These are phyloP conservation scores for Microtus montanus DNA, from an alignment of 2,113 vertebrate species.

Conservation along the genomic window DNA sequence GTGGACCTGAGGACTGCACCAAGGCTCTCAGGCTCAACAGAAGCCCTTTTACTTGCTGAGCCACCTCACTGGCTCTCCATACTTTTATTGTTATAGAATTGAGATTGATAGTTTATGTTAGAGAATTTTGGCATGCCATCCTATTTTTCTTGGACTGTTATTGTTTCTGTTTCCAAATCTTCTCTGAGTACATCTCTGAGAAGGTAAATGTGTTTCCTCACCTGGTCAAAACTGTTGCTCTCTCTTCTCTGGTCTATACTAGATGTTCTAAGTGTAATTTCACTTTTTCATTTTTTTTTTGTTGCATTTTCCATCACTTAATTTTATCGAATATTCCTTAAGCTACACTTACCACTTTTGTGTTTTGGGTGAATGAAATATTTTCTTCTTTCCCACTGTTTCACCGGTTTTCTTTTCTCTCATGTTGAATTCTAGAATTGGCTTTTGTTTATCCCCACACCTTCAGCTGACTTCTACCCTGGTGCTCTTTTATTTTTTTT, in stretches of 20 bases:
- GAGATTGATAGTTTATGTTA: neutral
- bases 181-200: neutral
- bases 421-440: neutral
- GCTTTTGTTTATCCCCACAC: neutral
- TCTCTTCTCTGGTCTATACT: neutral
- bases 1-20: neutral
- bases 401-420: neutral
- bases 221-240: neutral
- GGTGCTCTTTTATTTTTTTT: neutral
- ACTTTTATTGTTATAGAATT: neutral
- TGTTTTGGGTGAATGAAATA: neutral
- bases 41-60: too few relatives aligned
- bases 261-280: neutral
- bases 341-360: neutral
- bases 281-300: neutral
- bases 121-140: neutral
- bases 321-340: neutral
- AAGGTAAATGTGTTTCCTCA: neutral
- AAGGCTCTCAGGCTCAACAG: too few relatives aligned
- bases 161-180: neutral
- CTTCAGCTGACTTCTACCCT: neutral
- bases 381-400: neutral
- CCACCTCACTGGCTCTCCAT: neutral
- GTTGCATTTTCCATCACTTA: neutral
- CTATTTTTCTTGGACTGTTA: neutral